A percentile compares a stretch with the other conserved stretches of the same genome.
These are phyloP conservation scores for Erebia ligea DNA, from an alignment of 2,888 invertebrate genomes.

Conservation along the genomic window DNA sequence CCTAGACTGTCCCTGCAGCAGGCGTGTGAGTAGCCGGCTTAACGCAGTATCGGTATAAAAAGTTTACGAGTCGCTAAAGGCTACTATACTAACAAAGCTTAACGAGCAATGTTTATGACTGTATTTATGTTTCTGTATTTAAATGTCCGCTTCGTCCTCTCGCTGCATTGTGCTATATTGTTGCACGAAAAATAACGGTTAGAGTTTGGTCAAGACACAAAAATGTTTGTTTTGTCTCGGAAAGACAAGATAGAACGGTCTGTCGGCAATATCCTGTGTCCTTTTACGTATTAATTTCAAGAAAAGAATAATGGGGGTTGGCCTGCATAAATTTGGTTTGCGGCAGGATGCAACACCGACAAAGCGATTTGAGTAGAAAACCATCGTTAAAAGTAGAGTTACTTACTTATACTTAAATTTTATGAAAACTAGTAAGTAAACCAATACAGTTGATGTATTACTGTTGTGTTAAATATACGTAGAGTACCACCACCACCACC, in stretches of 20 bases:
- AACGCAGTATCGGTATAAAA: constrained; percentile 48
- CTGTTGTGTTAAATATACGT: neutral
- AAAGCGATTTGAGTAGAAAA: neutral
- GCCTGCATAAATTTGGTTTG: constrained; percentile 4
- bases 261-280: constrained; percentile 22
- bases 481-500: too few species aligned
- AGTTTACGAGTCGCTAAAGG: constrained; percentile 72
- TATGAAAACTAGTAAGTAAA: neutral
- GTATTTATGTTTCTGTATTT: constrained; percentile 55
- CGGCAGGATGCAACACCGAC: neutral
- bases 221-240: constrained; percentile 33
- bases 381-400: neutral
- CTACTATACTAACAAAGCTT: constrained; percentile 64
- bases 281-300: constrained; percentile 1
- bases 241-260: constrained; percentile 10
- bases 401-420: neutral
- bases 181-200: constrained; percentile 55
- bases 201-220: constrained; percentile 41
- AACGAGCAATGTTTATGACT: constrained; percentile 68
- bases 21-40: constrained; percentile 43
- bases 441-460: neutral
- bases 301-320: neutral
- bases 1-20: too few species aligned
- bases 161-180: constrained; percentile 40
- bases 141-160: constrained; percentile 46